These are phyloP conservation scores for Hydrophis major DNA, from an alignment of 2,797 vertebrate species.

Conservation along the genomic window DNA sequence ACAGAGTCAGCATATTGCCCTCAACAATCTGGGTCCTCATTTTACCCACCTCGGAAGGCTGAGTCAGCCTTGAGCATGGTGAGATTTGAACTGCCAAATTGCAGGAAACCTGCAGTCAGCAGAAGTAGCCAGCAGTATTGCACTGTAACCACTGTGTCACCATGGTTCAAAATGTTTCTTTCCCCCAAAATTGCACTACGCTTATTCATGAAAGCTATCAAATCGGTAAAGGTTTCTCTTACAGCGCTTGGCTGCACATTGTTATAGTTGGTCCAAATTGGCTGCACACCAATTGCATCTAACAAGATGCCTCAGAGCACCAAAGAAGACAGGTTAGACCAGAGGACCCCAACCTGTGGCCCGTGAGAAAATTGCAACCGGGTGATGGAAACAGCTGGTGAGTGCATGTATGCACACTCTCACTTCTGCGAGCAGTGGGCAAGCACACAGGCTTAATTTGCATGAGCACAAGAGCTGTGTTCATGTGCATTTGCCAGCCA, in stretches of 20 bases:
- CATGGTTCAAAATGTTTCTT: not conserved
- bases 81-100: too few relatives aligned
- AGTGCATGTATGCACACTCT: not conserved
- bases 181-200: not conserved
- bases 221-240: too few relatives aligned
- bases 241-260: not conserved
- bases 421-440: not conserved
- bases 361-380: not conserved
- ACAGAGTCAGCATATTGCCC: too few relatives aligned
- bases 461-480: too few relatives aligned
- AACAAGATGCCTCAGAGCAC: not conserved
- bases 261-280: not conserved
- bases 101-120: too few relatives aligned
- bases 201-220: not conserved
- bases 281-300: not conserved
- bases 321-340: not conserved
- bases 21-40: too few relatives aligned
- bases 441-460: not conserved
- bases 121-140: too few relatives aligned
- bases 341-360: not conserved
- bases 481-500: fast-evolving
- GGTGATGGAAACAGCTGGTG: not conserved
- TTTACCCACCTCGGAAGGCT: too few relatives aligned
- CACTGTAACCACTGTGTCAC: too few relatives aligned
- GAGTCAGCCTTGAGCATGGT: too few relatives aligned